A percentile compares a stretch with the other conserved stretches of the same genome.
These are phyloP conservation scores for Brachyistius frenatus DNA, from an alignment of 2,113 vertebrate species.

Conservation along the genomic window DNA sequence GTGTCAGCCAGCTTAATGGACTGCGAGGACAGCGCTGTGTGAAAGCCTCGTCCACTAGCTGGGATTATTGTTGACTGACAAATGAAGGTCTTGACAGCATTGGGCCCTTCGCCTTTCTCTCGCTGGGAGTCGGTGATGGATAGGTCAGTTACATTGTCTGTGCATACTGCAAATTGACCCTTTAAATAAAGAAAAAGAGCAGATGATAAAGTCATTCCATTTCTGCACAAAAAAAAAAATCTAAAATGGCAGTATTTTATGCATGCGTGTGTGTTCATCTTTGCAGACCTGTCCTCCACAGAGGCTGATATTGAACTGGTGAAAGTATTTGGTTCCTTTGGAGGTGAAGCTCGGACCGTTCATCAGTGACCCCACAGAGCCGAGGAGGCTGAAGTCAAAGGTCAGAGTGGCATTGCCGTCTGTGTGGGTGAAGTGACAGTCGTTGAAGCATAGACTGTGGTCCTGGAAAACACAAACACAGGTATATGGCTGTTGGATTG, in stretches of 20 bases:
- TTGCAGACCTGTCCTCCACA: conserved; percentile 91
- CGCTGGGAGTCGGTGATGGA: conserved; percentile 87
- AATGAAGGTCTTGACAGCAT: conserved; percentile 90
- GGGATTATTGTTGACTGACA: conserved; percentile 98
- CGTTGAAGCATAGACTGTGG: conserved; percentile 92
- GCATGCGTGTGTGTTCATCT: not conserved
- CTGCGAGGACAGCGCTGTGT: conserved; percentile 93
- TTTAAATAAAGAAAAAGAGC: conserved; percentile 57
- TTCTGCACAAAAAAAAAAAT: not conserved
- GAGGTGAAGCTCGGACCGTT: conserved; percentile 97
- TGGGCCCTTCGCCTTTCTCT: conserved; percentile 88
- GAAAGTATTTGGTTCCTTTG: conserved; percentile 97
- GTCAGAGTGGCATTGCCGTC: conserved; percentile 88
- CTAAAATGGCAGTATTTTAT: not conserved
- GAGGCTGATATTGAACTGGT: conserved; percentile 96
- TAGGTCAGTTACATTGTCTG: conserved; percentile 94
- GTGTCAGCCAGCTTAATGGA: conserved; percentile 95
- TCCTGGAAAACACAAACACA: conserved; percentile 82
- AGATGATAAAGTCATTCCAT: not conserved
- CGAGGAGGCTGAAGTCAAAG: conserved; percentile 91
- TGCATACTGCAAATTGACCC: conserved; percentile 90
- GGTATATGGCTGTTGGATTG: no score
- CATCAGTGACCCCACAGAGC: conserved; percentile 88
- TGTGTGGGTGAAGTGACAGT: conserved; percentile 88
- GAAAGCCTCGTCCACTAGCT: conserved; percentile 93